Evolutionary conservation across 2,797 vertebrate genomes (phyloP), one percentile per base, ranked within the genome.

Genomic region (Fistularia commersonii): DNA sequence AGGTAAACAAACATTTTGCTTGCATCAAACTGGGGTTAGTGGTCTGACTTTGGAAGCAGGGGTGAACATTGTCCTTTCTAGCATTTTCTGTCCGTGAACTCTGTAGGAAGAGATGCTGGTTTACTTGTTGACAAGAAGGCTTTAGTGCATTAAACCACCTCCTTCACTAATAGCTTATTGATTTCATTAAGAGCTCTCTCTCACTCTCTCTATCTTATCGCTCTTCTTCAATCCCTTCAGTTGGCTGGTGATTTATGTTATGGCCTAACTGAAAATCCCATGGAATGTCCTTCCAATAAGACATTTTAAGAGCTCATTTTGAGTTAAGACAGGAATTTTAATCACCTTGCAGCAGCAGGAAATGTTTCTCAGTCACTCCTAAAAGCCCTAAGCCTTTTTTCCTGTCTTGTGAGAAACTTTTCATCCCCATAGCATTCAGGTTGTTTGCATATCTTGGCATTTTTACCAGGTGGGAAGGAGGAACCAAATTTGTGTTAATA

Each of bases 111-210:
- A 57, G 11, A 41, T 45, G 8, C 9, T 39, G n/a, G 37, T 54
- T 62, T 69, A 57, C 58, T 62, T 49, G 38, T 67, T 66, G 39
- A 69, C 44, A 31, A 51, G 23, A 53, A 62, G 55, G 36, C 9
- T 51, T 33, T 54, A 32, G 41, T 1, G 3, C 41, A 43, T 15
- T 15, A 43, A 23, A 64, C 43, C 14, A 50, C 66, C 57, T 38
- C 54, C 46, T 57, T 61, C 54, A 46, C 57, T 76, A 51, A 74
- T 72, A 77, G 69, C 62, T 57, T 74, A 77, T 80, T 70, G 59
- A 76, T 80, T 82, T 59, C 48, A 66, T 66, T 53, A 59, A 68
- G 47, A 51, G 50, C 41, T 56, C 8, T 39, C 34, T 13, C 11
- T 43, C 39, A 38, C 32, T 36, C 6, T 48, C n/a, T 54, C 36